Conservation (phyloP, 2,113 vertebrate genomes). For the Sylvietta virens region DNA sequence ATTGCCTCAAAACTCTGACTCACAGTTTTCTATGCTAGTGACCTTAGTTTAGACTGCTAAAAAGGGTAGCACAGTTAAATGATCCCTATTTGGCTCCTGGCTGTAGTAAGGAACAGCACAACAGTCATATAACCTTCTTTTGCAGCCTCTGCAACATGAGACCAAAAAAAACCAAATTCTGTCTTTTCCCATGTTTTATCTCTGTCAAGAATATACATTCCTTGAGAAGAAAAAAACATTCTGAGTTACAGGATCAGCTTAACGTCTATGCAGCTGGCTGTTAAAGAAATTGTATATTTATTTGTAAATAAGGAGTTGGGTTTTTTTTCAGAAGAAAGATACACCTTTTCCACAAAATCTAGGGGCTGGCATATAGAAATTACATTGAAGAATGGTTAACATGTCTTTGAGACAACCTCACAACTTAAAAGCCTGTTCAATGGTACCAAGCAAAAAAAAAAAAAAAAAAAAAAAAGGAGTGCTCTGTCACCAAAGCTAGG, state of each 20-base stretch:
- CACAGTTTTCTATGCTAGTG: not conserved
- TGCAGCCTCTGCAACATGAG: not conserved
- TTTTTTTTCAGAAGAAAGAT: not conserved
- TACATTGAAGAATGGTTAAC: not conserved
- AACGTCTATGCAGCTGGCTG: not conserved
- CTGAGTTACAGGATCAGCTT: not conserved
- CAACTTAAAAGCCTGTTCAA: not conserved
- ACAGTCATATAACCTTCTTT: not conserved
- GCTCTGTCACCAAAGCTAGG: not conserved
- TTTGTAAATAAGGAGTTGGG: too few species aligned
- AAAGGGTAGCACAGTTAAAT: not conserved
- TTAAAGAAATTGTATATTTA: not conserved
- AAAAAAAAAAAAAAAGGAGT: not conserved
- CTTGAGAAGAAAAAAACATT: not conserved
- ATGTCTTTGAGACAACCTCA: not conserved
- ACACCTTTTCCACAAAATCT: not conserved
- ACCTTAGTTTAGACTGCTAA: not conserved
- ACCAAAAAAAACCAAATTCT: not conserved
- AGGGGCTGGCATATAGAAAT: not conserved
- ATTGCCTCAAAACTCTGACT: not conserved
- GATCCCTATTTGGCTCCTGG: not conserved
- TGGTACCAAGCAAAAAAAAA: accelerated
- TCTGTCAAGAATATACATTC: not conserved
- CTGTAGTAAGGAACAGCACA: not conserved
- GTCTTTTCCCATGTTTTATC: not conserved